Percentiles rank a stretch among this genome's conserved stretches.
Evolutionary conservation across 2,113 vertebrate species (phyloP).

Genomic region (Neodontobutis hainanensis): DNA sequence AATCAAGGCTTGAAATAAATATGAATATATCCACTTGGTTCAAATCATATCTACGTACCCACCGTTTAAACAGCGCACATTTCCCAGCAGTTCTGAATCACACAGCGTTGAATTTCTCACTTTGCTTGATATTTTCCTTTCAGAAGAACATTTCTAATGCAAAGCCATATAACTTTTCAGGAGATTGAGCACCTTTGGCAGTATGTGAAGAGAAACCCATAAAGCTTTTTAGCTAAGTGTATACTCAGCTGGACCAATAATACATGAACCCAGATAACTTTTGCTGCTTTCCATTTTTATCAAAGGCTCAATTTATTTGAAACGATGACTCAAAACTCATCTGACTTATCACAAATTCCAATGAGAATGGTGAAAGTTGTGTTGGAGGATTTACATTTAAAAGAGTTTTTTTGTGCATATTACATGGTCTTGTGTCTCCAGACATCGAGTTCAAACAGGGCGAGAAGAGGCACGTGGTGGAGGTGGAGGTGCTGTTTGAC

Average conservation of each 20-base stretch:
- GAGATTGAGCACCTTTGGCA: conserved; percentile 43
- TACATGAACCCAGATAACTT: conserved; percentile 23
- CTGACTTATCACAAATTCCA: conserved; percentile 3
- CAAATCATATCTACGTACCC: conserved; percentile 35
- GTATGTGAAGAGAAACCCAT: conserved; percentile 44
- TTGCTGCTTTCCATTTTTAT: conserved; percentile 20
- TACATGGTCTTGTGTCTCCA: conserved; percentile 51
- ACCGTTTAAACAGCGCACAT: conserved; percentile 26
- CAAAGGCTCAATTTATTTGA: conserved; percentile 5
- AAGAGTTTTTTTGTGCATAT: conserved; percentile 10
- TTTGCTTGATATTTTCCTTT: conserved; percentile 40
- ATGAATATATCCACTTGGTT: conserved; percentile 44
- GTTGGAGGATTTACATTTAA: conserved; percentile 13
- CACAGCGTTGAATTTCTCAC: conserved; percentile 40
- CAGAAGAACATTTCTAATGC: conserved; percentile 40
- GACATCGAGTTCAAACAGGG: conserved; percentile 91
- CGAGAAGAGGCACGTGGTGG: conserved; percentile 85
- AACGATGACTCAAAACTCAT: conserved; percentile 13
- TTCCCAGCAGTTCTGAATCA: conserved; percentile 46
- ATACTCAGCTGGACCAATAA: conserved; percentile 36
- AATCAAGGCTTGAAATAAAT: conserved; percentile 64
- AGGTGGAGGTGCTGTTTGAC: conserved; percentile 90
- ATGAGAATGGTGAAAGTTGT: not conserved
- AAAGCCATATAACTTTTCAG: conserved; percentile 43
- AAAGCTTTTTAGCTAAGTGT: conserved; percentile 38